Percentiles rank a stretch among this genome's conserved stretches.
Evolutionary conservation across 2,888 invertebrate species (phyloP).

Genomic region (Mantis religiosa): DNA sequence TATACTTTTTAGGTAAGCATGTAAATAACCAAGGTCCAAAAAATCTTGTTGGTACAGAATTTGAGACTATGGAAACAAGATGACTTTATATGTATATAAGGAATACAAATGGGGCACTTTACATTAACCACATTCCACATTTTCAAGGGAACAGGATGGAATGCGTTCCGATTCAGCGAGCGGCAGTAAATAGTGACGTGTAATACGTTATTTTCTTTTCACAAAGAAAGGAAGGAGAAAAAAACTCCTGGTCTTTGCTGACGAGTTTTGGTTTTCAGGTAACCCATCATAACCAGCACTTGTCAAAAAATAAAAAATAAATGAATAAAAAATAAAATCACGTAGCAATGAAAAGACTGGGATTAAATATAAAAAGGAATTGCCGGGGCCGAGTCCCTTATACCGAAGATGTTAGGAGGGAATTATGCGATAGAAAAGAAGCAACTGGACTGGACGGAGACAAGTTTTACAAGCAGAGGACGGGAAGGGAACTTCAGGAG

Average conservation of each 20-base stretch:
- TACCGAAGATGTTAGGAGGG: not conserved
- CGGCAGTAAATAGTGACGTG: not conserved
- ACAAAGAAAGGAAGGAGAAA: not conserved
- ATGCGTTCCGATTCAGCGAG: not conserved
- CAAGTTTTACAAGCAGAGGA: not conserved
- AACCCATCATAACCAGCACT: not conserved
- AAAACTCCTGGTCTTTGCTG: not conserved
- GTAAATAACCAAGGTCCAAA: not conserved
- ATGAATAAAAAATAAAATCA: not conserved
- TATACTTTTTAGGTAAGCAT: not conserved
- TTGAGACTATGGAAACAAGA: not conserved
- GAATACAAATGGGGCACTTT: not conserved
- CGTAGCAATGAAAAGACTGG: not conserved
- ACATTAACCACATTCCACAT: not conserved
- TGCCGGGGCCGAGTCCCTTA: not conserved
- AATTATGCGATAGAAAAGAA: not conserved
- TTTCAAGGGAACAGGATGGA: not conserved
- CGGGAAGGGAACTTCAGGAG: not conserved
- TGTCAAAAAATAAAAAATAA: not conserved
- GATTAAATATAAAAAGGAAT: not conserved
- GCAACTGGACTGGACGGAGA: not conserved
- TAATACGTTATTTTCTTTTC: not conserved
- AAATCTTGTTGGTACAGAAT: not conserved
- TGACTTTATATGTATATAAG: not conserved
- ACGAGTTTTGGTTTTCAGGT: not conserved